A percentile compares a stretch with the other conserved stretches of the same genome.
These are phyloP conservation scores for Xiphophorus birchmanni DNA, from an alignment of 2,797 vertebrate genomes.

Conservation along the genomic window DNA sequence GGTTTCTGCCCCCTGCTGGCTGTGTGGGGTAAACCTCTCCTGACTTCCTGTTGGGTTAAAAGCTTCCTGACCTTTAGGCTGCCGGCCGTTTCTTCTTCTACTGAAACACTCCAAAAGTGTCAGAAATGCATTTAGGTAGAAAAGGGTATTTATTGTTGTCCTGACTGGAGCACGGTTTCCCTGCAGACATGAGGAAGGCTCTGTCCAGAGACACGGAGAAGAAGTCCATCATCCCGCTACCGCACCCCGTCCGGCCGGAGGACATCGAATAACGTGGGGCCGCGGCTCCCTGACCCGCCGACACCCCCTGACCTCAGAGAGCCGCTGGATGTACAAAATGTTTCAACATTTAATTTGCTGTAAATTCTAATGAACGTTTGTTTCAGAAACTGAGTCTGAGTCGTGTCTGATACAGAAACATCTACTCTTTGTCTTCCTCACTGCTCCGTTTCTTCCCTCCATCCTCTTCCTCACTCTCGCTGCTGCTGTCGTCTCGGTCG, in stretches of 20 bases:
- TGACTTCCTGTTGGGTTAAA: no score
- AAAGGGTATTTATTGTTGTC: background rate
- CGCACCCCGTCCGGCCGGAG: slow-evolving; percentile 94
- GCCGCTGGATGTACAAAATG: slow-evolving; percentile 38
- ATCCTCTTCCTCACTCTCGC: slow-evolving; percentile 31
- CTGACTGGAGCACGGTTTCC: background rate
- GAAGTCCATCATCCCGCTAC: slow-evolving; percentile 95
- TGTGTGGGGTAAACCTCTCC: no score
- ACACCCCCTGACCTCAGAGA: slow-evolving; percentile 35
- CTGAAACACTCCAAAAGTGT: background rate
- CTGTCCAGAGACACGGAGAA: slow-evolving; percentile 94
- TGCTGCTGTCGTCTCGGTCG: slow-evolving; percentile 59
- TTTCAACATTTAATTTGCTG: slow-evolving; percentile 14
- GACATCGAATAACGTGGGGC: slow-evolving; percentile 90
- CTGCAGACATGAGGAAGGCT: slow-evolving; percentile 95
- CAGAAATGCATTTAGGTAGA: background rate
- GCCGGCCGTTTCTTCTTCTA: background rate
- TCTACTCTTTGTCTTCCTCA: slow-evolving; percentile 11
- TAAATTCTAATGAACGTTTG: slow-evolving; percentile 41
- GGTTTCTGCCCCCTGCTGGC: no score
- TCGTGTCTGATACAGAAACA: slow-evolving; percentile 39
- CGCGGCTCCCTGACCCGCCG: slow-evolving; percentile 74
- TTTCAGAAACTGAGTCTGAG: slow-evolving; percentile 20
- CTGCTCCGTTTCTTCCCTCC: background rate
- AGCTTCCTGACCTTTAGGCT: no score